Base-by-base conservation (phyloP, 2,113 vertebrate species). In the Passer montanus region DNA sequence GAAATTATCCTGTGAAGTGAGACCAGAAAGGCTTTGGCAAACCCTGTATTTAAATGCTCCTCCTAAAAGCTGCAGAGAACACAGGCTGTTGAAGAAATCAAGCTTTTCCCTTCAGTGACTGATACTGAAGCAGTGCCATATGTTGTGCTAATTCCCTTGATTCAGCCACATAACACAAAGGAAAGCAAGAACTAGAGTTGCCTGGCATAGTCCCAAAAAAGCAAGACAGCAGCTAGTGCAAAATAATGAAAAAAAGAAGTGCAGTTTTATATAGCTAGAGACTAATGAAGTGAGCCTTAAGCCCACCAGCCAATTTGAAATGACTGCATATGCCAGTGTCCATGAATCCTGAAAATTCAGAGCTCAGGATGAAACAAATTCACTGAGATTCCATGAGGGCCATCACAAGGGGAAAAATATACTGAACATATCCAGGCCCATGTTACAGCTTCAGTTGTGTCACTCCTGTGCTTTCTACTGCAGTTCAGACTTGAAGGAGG, bases 361-460 rank as follows among this genome's bases (percentile, higher is more conserved):
- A 68, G 53, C 0, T 0, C 9, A 30, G 33, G 22, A 62, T 58
- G 0, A 0, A 64, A 8, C 13, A 24, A 27, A 59, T 21, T 55
- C 39, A 11, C 12, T 76, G 37, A 37, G 35, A 37, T 37, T 35
- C 47, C 3, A 0, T 31, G 68, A 72, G 28, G 3, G 9, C 28
- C 11, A 20, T 52, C 41, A 68, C 18, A 53, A 60, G 22, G 16
- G 53, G 23, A 11, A 88, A 80, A 63, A 63, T 26, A 31, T 1
- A 15, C 13, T 46, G 0, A 22, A 50, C 0, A 0, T 49, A 17
- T 26, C 24, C 37, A 62, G 24, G 31, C 17, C 69, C 30, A 28
- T 2, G 2, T 37, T 52, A 27, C 35, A 86, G 17, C 43, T 70
- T 70, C 55, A 66, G 0, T 39, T 53, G 4, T 56, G 11, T 27